A percentile compares a stretch with the other conserved stretches of the same genome.
Conservation (phyloP, 2,797 vertebrate species). For the Rallus crepitans region DNA sequence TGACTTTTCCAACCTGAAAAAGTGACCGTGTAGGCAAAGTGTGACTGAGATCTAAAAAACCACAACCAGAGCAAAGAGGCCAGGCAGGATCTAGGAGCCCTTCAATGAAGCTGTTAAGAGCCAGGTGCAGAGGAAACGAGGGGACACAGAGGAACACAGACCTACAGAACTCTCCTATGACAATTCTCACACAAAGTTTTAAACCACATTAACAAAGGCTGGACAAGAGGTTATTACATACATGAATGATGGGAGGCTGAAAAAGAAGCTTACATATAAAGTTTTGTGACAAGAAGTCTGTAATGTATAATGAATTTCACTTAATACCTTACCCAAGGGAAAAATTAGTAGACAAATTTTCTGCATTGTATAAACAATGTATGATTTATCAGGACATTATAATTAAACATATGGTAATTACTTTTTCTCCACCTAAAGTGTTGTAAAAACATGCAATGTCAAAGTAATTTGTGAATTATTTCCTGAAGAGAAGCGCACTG, state of each 20-base stretch:
- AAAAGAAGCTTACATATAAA: neutral
- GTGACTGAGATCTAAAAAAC: neutral
- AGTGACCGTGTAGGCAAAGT: accelerated
- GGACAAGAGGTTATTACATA: neutral
- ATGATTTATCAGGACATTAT: neutral
- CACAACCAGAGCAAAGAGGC: accelerated
- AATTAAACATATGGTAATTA: neutral
- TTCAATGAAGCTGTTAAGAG: neutral
- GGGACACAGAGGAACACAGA: neutral
- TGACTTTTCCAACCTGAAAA: neutral
- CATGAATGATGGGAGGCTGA: neutral
- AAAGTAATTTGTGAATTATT: neutral
- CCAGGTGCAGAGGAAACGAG: neutral
- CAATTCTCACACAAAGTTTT: neutral
- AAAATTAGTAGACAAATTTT: neutral
- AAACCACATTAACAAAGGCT: neutral
- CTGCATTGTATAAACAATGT: neutral
- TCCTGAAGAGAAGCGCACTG: neutral
- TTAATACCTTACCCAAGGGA: neutral
- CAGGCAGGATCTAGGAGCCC: neutral
- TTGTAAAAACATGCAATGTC: neutral
- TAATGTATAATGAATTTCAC: neutral
- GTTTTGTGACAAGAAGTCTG: too few species aligned
- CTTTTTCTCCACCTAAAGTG: neutral
- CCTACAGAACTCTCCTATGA: neutral